Base-by-base conservation (phyloP, 1,140 invertebrate species). In the Anastatus disparis region DNA sequence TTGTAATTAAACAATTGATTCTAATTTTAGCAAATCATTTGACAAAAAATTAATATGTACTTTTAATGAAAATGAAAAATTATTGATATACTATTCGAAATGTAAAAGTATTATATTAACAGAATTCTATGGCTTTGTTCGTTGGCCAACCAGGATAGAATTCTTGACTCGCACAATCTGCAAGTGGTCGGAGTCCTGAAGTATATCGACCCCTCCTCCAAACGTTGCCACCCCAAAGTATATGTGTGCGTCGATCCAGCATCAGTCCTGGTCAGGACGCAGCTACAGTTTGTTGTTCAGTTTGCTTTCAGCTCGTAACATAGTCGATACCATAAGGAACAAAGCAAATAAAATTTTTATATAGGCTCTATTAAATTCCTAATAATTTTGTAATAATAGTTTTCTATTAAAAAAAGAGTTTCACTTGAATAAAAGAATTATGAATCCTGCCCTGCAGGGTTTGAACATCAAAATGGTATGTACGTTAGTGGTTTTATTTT, bases 221-320 rank as follows among this genome's bases (percentile, higher is more conserved):
- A 76, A 71, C n/a, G 61, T 61, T 71, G n/a, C 53, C n/a, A 64
- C 61, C 56, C 69, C 64, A 55, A 67, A 31, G 17, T 48, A 24
- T 62, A 42, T 65, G 50, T 71, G 61, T 66, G 53, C 79, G 77
- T 79, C 75, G 78, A 78, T 76, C 71, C 66, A 58, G 78, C 80
- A 72, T 80, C 81, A 73, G 77, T 83, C 82, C 82, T 83, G 78
- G 75, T 75, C 79, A 84, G 82, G 82, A 84, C 77, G 79, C 77
- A 72, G 79, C 77, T 74, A 74, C 53, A 20, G 71, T 79, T 82
- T 15, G 72, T n/a, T 35, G 31, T 78, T 85, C 83, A 85, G 82
- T 85, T 77, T 76, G 77, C 59, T 64, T 46, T 64, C 52, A 29
- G 42, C n/a, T 48, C 69, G 52, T 42, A 29, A 7, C n/a, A 12